Base-by-base conservation (phyloP, 2,888 invertebrate species). In the Peribatodes rhomboidaria region DNA sequence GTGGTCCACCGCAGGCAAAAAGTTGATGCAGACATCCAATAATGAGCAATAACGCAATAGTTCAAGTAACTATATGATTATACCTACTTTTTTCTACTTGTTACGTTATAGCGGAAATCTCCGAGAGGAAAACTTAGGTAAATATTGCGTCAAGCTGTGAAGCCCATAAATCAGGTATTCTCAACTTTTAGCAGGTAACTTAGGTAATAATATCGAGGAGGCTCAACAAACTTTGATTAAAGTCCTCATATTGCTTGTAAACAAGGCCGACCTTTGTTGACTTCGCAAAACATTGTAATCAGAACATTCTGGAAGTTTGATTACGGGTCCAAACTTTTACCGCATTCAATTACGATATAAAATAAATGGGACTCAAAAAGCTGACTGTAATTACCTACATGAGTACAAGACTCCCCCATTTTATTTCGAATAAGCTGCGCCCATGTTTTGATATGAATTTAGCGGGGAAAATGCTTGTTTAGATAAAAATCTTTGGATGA, bases 361-460 rank as follows among this genome's bases (percentile, higher is more conserved):
- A 67, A 74, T 83, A 79, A 82, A 84, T 81, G 75, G 76, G 75
- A 88, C 86, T 85, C 79, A 84, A 86, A 86, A 81, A 83, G 79
- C 69, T 75, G 76, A 74, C 80, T 71, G 79, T 86, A 86, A 88
- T 85, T 87, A 84, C 79, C 60, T 78, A 71, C 80, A 78, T 81
- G 75, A 81, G 72, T 75, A 70, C 68, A 13, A 57, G 69, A 74
- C 77, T 81, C 83, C 79, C 82, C 77, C 74, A 68, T 69, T 72
- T 61, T 60, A 49, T 75, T 74, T 74, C 78, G 20, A 74, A 76
- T 74, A 78, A 75, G 77, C 77, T 81, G 80, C 81, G 74, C 84
- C 83, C 79, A 80, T 76, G 79, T 87, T 87, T 86, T 85, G 74
- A 82, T 86, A 85, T 79, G 75, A 82, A 83, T 84, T 82, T 81